phyloP scores from a whole-genome alignment of 2,113 vertebrate species.

The Apus apus region DNA sequence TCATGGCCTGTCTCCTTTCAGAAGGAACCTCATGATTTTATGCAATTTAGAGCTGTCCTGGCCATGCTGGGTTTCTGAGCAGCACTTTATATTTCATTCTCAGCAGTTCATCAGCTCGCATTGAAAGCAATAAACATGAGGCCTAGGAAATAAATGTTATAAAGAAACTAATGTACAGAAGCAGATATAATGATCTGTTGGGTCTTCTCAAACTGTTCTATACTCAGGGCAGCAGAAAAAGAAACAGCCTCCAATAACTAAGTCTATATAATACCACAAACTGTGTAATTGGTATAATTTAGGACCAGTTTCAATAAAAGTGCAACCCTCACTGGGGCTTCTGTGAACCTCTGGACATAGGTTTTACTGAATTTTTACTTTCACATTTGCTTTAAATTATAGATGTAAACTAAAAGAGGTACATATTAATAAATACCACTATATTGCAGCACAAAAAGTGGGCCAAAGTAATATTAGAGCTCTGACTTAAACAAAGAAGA shows the following conservation, averaged over 20 bases:
- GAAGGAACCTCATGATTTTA: neutral
- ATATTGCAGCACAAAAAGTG: neutral
- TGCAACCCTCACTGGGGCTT: neutral
- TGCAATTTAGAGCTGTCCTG: neutral
- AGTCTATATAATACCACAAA: neutral
- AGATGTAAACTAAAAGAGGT: neutral
- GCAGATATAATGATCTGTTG: neutral
- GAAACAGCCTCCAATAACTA: neutral
- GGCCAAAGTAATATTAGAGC: neutral
- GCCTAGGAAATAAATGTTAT: neutral
- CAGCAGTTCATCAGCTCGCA: neutral
- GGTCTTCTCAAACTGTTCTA: neutral
- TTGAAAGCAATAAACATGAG: neutral
- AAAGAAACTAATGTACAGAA: neutral
- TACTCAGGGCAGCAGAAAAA: neutral
- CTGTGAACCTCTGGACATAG: conserved; percentile 5
- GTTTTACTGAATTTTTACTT: conserved; percentile 18
- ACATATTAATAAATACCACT: conserved; percentile 25
- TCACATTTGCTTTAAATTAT: conserved; percentile 38
- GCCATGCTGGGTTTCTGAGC: neutral
- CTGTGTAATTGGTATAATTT: neutral
- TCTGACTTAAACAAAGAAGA: conserved; percentile 18
- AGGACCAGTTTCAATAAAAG: neutral
- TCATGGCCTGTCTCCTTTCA: neutral
- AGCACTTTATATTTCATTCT: neutral